Base-by-base conservation (phyloP, 2,797 vertebrate genomes). In the Bryconaethiops microstoma region DNA sequence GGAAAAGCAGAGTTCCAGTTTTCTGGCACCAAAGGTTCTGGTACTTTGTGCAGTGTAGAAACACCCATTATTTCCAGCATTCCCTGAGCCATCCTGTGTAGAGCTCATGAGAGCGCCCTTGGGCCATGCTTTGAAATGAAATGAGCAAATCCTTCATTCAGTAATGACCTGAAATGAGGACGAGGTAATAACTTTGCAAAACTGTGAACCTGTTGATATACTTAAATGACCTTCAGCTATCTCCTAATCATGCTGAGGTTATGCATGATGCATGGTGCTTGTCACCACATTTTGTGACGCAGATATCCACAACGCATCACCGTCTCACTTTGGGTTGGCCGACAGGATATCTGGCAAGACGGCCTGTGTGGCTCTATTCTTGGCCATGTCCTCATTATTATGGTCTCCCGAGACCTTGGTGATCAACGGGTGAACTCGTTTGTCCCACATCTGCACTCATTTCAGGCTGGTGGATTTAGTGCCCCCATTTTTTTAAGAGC, bases 361-460 rank as follows among this genome's bases (percentile, higher is more conserved):
- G 25, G 50, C 5, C 70, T 9, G 0, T 14, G 9, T 57, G 54
- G 9, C 12, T 59, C 39, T 74, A 74, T 74, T 74, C n/a, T 60
- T 42, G 54, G 55, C 72, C 1, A 10, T 42, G 72, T 45, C 55
- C 72, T 60, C 72, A 59, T 74, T 74, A 59, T n/a, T 16, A 52
- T 17, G 0, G 4, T 39, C 52, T 72, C 48, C 50, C 4, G 70
- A 72, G 70, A 55, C n/a, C 72, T 74, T 14, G 16, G 48, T 23
- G 55, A 74, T 60, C 55, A 74, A 74, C 55, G 50, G 17, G 52
- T 69, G 76, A 77, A 54, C 50, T 57, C 52, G 1, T 60, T 69
- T 70, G 64, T 60, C 35, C 55, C 54, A 59, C 54, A 74, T 74
- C 54, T 74, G 72, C 72, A 60, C 76, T 69, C 65, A 25, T 78